These are phyloP conservation scores for Latrodectus elegans DNA, from an alignment of 2,888 invertebrate species.

Conservation along the genomic window DNA sequence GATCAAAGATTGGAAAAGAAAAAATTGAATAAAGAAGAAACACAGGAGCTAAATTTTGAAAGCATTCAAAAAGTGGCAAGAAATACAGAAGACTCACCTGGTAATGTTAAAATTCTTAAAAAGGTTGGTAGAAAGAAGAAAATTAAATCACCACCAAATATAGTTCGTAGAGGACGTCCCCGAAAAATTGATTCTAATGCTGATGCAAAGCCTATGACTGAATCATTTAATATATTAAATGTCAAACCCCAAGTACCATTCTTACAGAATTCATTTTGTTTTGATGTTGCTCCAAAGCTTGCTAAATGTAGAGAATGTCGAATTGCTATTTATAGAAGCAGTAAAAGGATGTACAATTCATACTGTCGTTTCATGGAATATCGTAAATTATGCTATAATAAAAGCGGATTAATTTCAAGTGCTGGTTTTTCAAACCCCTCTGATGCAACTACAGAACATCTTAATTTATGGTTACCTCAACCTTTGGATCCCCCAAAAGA, in stretches of 20 bases:
- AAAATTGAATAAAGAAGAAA: not conserved
- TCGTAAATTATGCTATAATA: constrained; percentile 90
- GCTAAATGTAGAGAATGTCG: constrained; percentile 96
- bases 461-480: constrained; percentile 88
- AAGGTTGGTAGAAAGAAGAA: constrained; percentile 24
- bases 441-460: constrained; percentile 80
- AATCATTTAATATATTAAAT: constrained; percentile 4
- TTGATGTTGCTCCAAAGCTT: constrained; percentile 87
- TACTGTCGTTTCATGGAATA: constrained; percentile 98
- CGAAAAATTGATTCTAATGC: constrained; percentile 17
- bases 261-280: constrained; percentile 89
- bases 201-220: not conserved
- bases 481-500: constrained; percentile 80
- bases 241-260: constrained; percentile 79
- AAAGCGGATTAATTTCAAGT: constrained; percentile 88
- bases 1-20: not conserved
- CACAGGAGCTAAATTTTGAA: not conserved
- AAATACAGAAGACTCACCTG: not conserved
- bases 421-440: constrained; percentile 96
- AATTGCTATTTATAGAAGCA: constrained; percentile 87
- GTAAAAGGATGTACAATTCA: constrained; percentile 81
- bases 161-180: constrained; percentile 31
- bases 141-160: not conserved
- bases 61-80: not conserved
- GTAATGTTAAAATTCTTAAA: not conserved